Percentiles rank a stretch among this genome's conserved stretches.
phyloP scores from a whole-genome alignment of 2,888 invertebrate species.

The Dugesia japonica region DNA sequence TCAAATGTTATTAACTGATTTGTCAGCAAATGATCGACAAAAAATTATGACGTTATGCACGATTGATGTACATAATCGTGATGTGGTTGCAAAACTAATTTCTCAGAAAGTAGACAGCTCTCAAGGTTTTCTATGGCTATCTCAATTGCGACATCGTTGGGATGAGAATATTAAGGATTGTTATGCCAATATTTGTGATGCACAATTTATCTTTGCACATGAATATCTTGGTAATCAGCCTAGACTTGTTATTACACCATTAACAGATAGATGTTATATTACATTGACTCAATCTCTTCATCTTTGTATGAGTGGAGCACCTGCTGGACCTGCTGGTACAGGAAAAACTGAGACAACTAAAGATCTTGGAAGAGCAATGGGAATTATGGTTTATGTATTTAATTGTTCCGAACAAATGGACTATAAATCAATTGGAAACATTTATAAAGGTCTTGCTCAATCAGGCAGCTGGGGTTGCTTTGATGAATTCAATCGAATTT shows the following conservation, averaged over 20 bases:
- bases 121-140: constrained; percentile 36
- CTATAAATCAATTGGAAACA: constrained; percentile 86
- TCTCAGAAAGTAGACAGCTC: constrained; percentile 34
- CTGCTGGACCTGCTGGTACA: constrained; percentile 52
- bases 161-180: constrained; percentile 75
- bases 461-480: constrained; percentile 33
- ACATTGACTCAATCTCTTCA: constrained; percentile 81
- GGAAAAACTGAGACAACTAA: constrained; percentile 95
- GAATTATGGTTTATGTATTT: constrained; percentile 91
- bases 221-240: constrained; percentile 91
- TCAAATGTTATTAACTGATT: constrained; percentile 29
- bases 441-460: constrained; percentile 53
- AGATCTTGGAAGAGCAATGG: constrained; percentile 79
- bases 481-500: constrained; percentile 32
- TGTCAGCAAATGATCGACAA: constrained; percentile 32
- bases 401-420: constrained; percentile 97
- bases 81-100: constrained; percentile 33
- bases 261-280: constrained; percentile 77
- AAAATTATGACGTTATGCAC: constrained; percentile 35
- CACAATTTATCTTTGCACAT: constrained; percentile 77
- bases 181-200: constrained; percentile 89
- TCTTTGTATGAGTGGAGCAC: constrained; percentile 86
- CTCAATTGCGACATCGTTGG: constrained; percentile 72
- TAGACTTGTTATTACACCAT: constrained; percentile 77
- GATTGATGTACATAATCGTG: constrained; percentile 35